Evolutionary conservation across 2,888 invertebrate genomes (phyloP).

Genomic region (Drosophila tanythrix): DNA sequence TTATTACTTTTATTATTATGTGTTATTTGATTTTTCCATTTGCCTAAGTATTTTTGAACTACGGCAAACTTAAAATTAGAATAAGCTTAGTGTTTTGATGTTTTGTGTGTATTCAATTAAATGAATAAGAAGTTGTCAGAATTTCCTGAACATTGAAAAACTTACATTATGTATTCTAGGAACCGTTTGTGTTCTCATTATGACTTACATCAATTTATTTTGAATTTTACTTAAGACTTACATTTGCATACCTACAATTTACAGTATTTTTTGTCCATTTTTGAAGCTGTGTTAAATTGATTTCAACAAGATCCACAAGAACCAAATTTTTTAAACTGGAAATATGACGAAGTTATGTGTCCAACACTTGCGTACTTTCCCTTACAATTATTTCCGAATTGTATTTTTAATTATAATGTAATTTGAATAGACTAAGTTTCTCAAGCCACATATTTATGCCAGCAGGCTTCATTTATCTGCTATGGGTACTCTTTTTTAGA

Average conservation of each 20-base stretch:
- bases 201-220: not conserved
- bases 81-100: not conserved
- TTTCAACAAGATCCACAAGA: not conserved
- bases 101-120: not conserved
- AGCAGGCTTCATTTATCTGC: not conserved
- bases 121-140: not conserved
- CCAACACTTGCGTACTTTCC: not conserved
- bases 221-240: not conserved
- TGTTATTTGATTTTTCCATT: not conserved
- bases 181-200: not conserved
- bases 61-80: not conserved
- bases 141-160: not conserved
- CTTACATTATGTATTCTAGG: not conserved
- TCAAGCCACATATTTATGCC: not conserved
- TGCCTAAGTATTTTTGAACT: not conserved
- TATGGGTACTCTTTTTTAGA: not conserved
- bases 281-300: not conserved
- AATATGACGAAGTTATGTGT: not conserved
- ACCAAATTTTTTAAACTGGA: not conserved
- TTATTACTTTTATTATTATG: not conserved
- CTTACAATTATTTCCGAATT: not conserved
- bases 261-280: not conserved
- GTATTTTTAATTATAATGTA: not conserved
- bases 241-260: not conserved
- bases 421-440: not conserved